Base-by-base conservation (phyloP, 2,797 vertebrate species). In the Brachyalestes nurse region DNA sequence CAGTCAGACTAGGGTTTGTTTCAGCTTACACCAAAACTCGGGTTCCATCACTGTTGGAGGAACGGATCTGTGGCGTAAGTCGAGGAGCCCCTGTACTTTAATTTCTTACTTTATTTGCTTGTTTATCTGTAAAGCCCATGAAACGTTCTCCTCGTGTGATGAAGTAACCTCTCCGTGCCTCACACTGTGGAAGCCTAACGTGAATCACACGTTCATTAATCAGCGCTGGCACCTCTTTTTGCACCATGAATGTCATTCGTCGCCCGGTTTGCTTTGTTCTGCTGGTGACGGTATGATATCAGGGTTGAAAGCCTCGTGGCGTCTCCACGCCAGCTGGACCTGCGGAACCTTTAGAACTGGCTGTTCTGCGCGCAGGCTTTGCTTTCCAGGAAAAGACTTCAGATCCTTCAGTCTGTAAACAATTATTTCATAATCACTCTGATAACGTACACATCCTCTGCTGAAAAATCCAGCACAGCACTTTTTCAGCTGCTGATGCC, bases 261-360 rank as follows among this genome's bases (percentile, higher is more conserved):
- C 47, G 45, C 45, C 62, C 14, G 2, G 16, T 34, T 10, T 25
- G 38, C 61, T 64, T 51, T 49, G 4, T 10, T 21, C 23, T 60
- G n/a, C 23, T 57, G 19, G 6, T 9, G n/a, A 10, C 53, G 38
- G 14, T 40, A 34, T 51, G 40, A 28, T 3, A n/a, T 55, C 53
- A 75, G 85, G 60, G 80, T 83, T 64, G 19, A 38, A 13, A 89
- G 86, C 90, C 92, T 92, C 86, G 10, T 70, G 42, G 14, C 42
- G 25, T 5, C 21, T 49, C 67, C 12, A 70, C 25, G 67, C 45
- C 67, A 71, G 45, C 60, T 57, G 57, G 55, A 57, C 23, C 14
- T 62, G n/a, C n/a, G 7, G 28, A 25, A 51, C 51, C 42, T 75
- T 81, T 81, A 69, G 55, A 81, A 76, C 57, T 53, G 65, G 42